phyloP scores from a whole-genome alignment of 2,113 vertebrate species.

The Rhinogobius similis region DNA sequence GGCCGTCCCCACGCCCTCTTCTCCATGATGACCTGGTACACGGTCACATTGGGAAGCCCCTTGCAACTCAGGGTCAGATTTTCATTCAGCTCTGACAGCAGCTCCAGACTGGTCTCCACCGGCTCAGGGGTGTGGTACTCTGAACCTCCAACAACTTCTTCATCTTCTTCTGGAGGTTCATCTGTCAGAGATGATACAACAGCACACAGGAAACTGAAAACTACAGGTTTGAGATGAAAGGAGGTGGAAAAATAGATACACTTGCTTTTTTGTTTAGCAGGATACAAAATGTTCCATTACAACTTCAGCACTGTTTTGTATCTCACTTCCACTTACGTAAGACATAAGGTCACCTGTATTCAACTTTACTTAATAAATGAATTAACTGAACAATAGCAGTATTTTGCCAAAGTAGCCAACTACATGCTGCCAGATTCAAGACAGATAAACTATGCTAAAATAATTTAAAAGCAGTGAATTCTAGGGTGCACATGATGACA shows the following conservation, averaged over 20 bases:
- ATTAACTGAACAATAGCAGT: no score
- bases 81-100: conserved; percentile 51
- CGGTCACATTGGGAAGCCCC: conserved; percentile 28
- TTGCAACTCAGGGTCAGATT: conserved; percentile 74
- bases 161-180: conserved; percentile 49
- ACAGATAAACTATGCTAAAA: background rate
- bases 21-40: conserved; percentile 73
- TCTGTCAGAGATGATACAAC: conserved; percentile 33
- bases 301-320: background rate
- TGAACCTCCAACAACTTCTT: background rate
- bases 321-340: background rate
- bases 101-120: background rate
- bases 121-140: conserved; percentile 21
- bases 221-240: background rate
- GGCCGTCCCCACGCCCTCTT: conserved; percentile 49
- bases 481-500: background rate
- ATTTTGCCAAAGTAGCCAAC: no score
- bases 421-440: background rate
- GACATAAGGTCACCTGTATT: background rate
- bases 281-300: background rate
- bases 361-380: no score
- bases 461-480: background rate
- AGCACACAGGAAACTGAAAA: background rate
- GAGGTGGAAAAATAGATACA: background rate
- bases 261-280: conserved; percentile 9